Evolutionary conservation across 64 coral and sea anemone species (phyloP).

Genomic region (Montipora cactus): DNA sequence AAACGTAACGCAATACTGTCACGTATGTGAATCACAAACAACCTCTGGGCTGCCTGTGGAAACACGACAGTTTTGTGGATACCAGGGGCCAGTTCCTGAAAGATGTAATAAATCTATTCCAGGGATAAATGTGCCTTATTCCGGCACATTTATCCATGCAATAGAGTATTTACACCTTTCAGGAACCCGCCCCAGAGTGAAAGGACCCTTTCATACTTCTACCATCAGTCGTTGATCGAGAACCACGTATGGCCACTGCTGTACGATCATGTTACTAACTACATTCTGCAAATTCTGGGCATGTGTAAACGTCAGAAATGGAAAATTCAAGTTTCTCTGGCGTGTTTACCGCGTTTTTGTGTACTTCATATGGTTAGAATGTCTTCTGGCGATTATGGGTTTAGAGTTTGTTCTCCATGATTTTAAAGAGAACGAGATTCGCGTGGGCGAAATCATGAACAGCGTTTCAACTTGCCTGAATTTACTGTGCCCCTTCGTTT

Average conservation of each 20-base stretch:
- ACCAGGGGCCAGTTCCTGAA: too few relatives aligned
- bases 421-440: conserved; percentile 36
- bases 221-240: neutral
- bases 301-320: conserved; percentile 59
- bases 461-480: conserved; percentile 65
- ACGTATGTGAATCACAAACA: too few relatives aligned
- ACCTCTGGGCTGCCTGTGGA: too few relatives aligned
- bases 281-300: conserved; percentile 56
- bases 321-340: conserved; percentile 50
- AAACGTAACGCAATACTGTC: too few relatives aligned
- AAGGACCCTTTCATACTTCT: neutral
- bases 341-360: conserved; percentile 37
- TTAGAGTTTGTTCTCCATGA: conserved; percentile 81
- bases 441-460: conserved; percentile 56
- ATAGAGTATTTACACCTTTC: too few relatives aligned
- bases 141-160: too few relatives aligned
- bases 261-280: conserved; percentile 53
- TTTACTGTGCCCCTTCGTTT: conserved; percentile 73
- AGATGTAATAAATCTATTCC: too few relatives aligned
- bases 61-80: too few relatives aligned
- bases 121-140: too few relatives aligned
- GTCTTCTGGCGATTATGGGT: conserved; percentile 55
- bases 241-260: neutral
- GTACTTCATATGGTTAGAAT: conserved; percentile 37
- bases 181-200: too few relatives aligned